phyloP scores from a whole-genome alignment of 2,113 vertebrate genomes.

The Lasiurus borealis region DNA sequence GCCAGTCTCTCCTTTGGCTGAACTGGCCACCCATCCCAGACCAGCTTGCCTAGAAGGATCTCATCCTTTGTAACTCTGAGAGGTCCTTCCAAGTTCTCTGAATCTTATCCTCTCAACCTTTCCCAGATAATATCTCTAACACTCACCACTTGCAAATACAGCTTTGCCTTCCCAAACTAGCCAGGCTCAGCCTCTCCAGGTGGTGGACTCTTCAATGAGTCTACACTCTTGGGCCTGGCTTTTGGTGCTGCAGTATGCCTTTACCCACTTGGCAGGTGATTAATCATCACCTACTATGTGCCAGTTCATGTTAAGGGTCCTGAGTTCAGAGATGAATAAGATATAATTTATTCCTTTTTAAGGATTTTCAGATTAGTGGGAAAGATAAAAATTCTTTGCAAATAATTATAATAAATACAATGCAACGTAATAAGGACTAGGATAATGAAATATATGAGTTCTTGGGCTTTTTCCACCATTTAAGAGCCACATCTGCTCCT shows the following conservation, averaged over 20 bases:
- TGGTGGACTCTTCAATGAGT: not conserved
- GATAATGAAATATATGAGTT: not conserved
- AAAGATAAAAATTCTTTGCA: not conserved
- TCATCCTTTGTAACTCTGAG: not conserved
- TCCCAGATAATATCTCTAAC: not conserved
- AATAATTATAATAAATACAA: not conserved
- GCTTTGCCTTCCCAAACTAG: not conserved
- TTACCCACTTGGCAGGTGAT: not conserved
- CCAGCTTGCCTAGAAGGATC: not conserved
- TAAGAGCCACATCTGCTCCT: not conserved
- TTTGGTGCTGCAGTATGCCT: not conserved
- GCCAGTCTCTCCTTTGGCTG: not conserved
- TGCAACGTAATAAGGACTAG: not conserved
- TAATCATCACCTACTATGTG: not conserved
- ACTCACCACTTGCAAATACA: not conserved
- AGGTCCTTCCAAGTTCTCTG: not conserved
- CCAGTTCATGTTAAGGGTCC: not conserved
- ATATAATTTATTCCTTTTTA: not conserved
- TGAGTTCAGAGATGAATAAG: conserved; percentile 19
- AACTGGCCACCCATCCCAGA: not conserved
- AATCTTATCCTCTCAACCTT: not conserved
- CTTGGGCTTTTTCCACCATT: not conserved
- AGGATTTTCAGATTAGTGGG: not conserved
- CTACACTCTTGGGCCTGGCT: not conserved
- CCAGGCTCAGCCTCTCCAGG: not conserved